phyloP scores from a whole-genome alignment of 2,888 invertebrate species.

The Dryocosmus kuriphilus region DNA sequence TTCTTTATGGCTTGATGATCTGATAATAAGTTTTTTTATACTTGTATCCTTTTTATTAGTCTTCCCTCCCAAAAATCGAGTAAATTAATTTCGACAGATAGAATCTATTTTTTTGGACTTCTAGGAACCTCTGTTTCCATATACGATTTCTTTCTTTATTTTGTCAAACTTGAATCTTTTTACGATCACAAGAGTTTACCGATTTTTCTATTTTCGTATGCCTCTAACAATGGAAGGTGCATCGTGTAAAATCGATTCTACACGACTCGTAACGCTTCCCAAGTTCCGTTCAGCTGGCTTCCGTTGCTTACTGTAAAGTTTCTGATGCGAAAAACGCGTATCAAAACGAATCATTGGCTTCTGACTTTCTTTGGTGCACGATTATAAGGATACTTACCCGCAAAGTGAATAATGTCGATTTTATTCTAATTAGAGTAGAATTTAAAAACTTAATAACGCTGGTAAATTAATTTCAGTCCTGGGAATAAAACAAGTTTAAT shows the following conservation, averaged over 20 bases:
- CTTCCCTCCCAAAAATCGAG: not conserved
- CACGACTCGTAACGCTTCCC: conserved; percentile 39
- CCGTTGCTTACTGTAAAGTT: conserved; percentile 37
- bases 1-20: conserved; percentile 32
- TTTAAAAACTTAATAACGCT: not conserved
- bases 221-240: conserved; percentile 22
- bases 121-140: too few species aligned
- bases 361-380: conserved; percentile 1
- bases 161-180: too few species aligned
- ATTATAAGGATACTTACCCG: conserved; percentile 1
- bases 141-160: too few species aligned
- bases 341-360: conserved; percentile 17
- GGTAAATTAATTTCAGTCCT: not conserved
- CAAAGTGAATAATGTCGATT: not conserved
- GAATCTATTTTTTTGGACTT: not conserved
- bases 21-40: conserved; percentile 6
- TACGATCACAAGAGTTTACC: too few species aligned
- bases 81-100: not conserved
- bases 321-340: conserved; percentile 17
- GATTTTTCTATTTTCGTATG: not conserved
- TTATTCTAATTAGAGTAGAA: not conserved
- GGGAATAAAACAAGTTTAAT: not conserved
- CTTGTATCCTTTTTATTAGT: not conserved
- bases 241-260: conserved; percentile 48
- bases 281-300: conserved; percentile 58